These are phyloP conservation scores for Eulacestoma nigropectus DNA, from an alignment of 2,113 vertebrate genomes.

Conservation along the genomic window DNA sequence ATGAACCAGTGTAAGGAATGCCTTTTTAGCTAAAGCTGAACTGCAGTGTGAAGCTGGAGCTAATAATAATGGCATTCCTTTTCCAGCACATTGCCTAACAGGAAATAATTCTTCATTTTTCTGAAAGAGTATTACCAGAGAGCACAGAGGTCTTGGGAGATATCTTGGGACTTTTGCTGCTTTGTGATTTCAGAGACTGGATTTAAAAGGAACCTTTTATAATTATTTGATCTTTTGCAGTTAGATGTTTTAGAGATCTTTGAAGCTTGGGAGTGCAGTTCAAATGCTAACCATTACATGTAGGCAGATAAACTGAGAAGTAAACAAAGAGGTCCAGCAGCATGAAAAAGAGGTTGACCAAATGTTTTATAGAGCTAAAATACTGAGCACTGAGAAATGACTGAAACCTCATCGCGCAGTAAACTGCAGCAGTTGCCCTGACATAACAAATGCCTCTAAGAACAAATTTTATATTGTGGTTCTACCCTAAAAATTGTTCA, in stretches of 20 bases:
- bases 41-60: not conserved
- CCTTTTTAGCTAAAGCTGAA: not conserved
- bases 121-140: not conserved
- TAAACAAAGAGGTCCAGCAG: not conserved
- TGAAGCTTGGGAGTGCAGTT: not conserved
- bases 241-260: not conserved
- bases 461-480: not conserved
- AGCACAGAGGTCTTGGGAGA: not conserved
- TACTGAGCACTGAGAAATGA: not conserved
- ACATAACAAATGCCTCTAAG: not conserved
- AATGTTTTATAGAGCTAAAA: not conserved
- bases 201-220: not conserved
- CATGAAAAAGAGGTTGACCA: not conserved
- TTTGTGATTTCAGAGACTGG: not conserved
- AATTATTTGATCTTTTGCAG: not conserved
- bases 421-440: not conserved
- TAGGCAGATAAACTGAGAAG: not conserved
- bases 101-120: conserved; percentile 10
- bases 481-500: not conserved
- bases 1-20: not conserved
- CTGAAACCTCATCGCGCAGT: not conserved
- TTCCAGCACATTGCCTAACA: conserved; percentile 7
- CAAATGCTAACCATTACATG: not conserved
- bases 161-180: not conserved
- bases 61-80: conserved; percentile 1